A percentile compares a stretch with the other conserved stretches of the same genome.
phyloP scores from a whole-genome alignment of 2,888 invertebrate genomes.

The Galerucella pusilla region DNA sequence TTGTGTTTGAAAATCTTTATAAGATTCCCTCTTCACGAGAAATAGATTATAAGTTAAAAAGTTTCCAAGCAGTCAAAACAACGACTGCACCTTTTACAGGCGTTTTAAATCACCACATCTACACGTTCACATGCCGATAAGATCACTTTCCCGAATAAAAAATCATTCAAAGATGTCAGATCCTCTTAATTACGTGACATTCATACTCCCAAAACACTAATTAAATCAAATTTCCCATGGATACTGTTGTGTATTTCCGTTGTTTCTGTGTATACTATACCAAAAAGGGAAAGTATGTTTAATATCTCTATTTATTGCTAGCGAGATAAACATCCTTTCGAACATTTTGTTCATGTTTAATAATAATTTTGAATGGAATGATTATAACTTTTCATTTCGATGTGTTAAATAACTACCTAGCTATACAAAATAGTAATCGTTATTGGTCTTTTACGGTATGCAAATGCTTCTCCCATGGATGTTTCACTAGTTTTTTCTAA shows the following conservation, averaged over 20 bases:
- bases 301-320: conserved; percentile 26
- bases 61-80: too few relatives aligned
- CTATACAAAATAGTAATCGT: background rate
- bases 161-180: background rate
- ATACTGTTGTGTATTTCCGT: background rate
- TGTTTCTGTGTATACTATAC: background rate
- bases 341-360: conserved; percentile 25
- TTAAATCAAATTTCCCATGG: conserved; percentile 11
- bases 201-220: conserved; percentile 10
- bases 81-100: background rate
- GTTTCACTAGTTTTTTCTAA: background rate
- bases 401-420: conserved; percentile 1
- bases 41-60: too few relatives aligned
- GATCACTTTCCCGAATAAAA: background rate
- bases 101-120: background rate
- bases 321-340: conserved; percentile 19
- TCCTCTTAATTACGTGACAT: conserved; percentile 8
- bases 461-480: background rate
- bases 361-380: conserved; percentile 18
- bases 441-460: background rate
- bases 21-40: too few relatives aligned
- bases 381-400: conserved; percentile 14
- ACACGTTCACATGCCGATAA: conserved; percentile 6
- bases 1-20: too few relatives aligned
- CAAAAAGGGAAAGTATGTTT: conserved; percentile 24